Conservation (phyloP, 2,113 vertebrate species). For the Phainopepla nitens region DNA sequence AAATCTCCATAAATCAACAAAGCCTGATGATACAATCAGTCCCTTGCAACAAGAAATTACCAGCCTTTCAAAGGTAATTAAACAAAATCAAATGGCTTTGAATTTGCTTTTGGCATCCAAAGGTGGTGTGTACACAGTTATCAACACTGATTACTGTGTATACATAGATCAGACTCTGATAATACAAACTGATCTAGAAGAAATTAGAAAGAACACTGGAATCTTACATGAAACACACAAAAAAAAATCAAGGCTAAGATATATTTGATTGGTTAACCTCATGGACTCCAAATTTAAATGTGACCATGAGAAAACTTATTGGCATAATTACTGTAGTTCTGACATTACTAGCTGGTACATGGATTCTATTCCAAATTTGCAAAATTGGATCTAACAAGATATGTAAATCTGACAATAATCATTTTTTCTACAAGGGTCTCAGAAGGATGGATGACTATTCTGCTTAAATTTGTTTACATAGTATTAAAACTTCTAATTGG, state of each 20-base stretch:
- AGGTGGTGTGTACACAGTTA: neutral
- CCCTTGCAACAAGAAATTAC: neutral
- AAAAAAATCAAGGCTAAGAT: neutral
- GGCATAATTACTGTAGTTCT: too few relatives aligned
- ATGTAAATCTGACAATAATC: too few relatives aligned
- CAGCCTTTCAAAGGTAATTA: neutral
- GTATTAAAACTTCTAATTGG: too few relatives aligned
- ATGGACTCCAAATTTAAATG: neutral
- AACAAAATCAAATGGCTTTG: neutral
- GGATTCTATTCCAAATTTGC: too few relatives aligned
- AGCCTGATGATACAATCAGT: neutral
- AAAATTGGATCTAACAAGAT: too few relatives aligned
- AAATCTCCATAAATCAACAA: neutral
- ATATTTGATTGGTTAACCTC: neutral
- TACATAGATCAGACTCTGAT: neutral
- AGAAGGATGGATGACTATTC: neutral
- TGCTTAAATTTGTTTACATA: too few relatives aligned
- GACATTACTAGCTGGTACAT: too few relatives aligned
- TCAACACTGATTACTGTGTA: neutral
- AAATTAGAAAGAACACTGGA: neutral
- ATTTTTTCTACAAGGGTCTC: too few relatives aligned
- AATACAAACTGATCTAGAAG: neutral
- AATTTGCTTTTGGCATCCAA: neutral
- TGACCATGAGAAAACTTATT: neutral
- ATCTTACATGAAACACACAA: neutral